These are phyloP conservation scores for Onychomys leucogaster DNA, from an alignment of 2,797 vertebrate species.

Conservation along the genomic window DNA sequence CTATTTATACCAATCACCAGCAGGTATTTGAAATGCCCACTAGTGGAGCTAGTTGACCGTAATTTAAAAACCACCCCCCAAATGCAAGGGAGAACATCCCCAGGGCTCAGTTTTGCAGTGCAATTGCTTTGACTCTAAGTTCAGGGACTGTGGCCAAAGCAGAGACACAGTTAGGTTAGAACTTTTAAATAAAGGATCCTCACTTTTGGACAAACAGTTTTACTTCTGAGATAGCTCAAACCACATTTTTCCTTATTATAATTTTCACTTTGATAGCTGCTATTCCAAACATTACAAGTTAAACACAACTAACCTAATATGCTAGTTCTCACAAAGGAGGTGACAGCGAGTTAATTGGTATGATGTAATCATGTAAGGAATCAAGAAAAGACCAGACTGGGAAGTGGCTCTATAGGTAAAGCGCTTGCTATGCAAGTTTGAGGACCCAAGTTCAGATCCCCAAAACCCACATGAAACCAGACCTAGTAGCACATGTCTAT, in stretches of 20 bases:
- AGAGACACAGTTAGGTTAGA: conserved; percentile 53
- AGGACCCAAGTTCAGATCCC: background rate
- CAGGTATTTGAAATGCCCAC: conserved; percentile 60
- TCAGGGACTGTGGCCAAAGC: conserved; percentile 67
- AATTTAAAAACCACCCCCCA: conserved; percentile 61
- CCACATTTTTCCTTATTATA: background rate
- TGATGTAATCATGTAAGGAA: background rate
- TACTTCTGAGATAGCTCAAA: conserved; percentile 1
- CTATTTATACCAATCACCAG: conserved; percentile 68
- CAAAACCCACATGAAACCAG: background rate
- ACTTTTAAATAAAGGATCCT: conserved; percentile 49
- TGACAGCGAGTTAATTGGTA: background rate
- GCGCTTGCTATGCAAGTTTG: background rate
- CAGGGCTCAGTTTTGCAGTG: conserved; percentile 58
- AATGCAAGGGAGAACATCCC: conserved; percentile 57
- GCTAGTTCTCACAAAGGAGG: background rate
- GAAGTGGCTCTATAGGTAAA: background rate
- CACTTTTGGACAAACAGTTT: conserved; percentile 18
- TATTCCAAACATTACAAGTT: background rate
- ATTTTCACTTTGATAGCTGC: conserved; percentile 38
- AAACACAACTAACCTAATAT: background rate
- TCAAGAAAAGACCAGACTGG: background rate
- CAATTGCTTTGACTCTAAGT: conserved; percentile 69
- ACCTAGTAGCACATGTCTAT: background rate
- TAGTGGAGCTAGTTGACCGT: conserved; percentile 59